phyloP scores from a whole-genome alignment of 2,113 vertebrate species.

The Callochromis pleurospilus region DNA sequence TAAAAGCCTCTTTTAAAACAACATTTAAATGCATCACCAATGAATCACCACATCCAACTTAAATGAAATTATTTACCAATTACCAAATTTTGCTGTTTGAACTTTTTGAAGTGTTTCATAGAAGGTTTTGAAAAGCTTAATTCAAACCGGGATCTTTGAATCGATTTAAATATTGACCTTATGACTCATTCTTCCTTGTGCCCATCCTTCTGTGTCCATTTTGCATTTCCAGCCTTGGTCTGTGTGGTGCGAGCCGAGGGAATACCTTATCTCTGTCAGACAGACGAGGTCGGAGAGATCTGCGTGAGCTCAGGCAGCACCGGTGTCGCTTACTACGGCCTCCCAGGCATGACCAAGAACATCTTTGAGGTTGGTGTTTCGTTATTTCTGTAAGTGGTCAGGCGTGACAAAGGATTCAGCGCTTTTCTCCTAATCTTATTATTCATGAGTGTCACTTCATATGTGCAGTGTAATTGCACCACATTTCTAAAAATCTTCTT shows the following conservation, averaged over 20 bases:
- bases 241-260: conserved; percentile 92
- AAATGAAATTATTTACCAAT: neutral
- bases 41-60: neutral
- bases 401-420: neutral
- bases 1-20: neutral
- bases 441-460: neutral
- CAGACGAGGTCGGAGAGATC: conserved; percentile 91
- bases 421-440: neutral
- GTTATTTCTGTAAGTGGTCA: neutral
- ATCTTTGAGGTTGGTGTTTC: conserved; percentile 83
- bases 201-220: neutral
- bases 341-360: conserved; percentile 90
- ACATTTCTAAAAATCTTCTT: neutral
- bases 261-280: conserved; percentile 85
- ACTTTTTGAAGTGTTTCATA: neutral
- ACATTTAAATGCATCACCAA: neutral
- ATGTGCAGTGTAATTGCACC: neutral
- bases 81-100: neutral
- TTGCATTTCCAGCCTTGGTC: conserved; percentile 69
- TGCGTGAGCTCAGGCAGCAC: conserved; percentile 83
- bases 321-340: conserved; percentile 85
- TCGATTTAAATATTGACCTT: neutral
- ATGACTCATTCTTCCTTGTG: neutral
- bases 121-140: neutral
- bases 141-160: neutral